Evolutionary conservation across 2,888 invertebrate species (phyloP).

Genomic region (Nephrocerus scutellatus): DNA sequence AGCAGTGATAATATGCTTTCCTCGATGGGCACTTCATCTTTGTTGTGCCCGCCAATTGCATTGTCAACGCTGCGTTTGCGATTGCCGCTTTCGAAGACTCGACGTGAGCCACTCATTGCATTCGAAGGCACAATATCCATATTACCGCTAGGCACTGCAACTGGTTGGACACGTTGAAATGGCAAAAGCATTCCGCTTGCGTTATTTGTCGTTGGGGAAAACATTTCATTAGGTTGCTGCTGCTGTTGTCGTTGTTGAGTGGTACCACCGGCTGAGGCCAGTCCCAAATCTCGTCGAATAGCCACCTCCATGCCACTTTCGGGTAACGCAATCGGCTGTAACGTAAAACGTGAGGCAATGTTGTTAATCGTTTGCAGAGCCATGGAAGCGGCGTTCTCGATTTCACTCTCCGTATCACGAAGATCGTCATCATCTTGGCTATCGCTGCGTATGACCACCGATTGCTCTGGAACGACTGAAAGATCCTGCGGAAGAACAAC

Average conservation of each 20-base stretch:
- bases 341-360: constrained; percentile 31
- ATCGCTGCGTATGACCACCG: constrained; percentile 40
- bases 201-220: constrained; percentile 38
- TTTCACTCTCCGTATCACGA: constrained; percentile 31
- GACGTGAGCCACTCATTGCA: constrained; percentile 28
- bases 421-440: constrained; percentile 36
- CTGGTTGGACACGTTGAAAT: constrained; percentile 47
- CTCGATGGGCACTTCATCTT: constrained; percentile 58
- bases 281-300: constrained; percentile 39
- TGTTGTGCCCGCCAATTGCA: constrained; percentile 45
- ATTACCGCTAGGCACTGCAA: constrained; percentile 45
- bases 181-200: constrained; percentile 43
- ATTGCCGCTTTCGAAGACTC: constrained; percentile 33
- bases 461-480: constrained; percentile 45
- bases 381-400: constrained; percentile 31
- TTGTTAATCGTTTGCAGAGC: constrained; percentile 29
- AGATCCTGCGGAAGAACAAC: constrained; percentile 48
- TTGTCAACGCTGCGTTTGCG: constrained; percentile 45
- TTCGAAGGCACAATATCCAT: constrained; percentile 50
- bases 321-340: constrained; percentile 41
- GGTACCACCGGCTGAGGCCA: constrained; percentile 25
- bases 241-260: constrained; percentile 13
- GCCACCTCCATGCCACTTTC: constrained; percentile 48
- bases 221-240: constrained; percentile 40
- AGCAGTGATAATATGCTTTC: constrained; percentile 87